Evolutionary conservation across 2,797 vertebrate species (phyloP).

Genomic region (Chelonia mydas): DNA sequence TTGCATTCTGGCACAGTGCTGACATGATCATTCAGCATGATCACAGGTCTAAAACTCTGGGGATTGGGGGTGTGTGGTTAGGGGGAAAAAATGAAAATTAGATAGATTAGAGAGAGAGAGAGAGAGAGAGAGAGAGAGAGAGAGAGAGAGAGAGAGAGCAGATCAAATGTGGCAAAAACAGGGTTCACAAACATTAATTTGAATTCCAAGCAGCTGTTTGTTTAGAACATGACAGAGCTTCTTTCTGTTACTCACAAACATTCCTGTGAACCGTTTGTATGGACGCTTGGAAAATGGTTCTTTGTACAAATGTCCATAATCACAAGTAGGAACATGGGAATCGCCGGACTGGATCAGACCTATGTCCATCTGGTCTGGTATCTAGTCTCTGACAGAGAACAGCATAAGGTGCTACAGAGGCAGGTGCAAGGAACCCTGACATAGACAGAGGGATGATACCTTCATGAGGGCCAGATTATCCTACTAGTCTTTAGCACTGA

Average conservation of each 20-base stretch:
- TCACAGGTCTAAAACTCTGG: background rate
- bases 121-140: no score
- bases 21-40: background rate
- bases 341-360: background rate
- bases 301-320: background rate
- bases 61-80: background rate
- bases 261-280: background rate
- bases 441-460: background rate
- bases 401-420: background rate
- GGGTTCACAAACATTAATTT: background rate
- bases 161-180: background rate
- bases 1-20: background rate
- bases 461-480: background rate
- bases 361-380: background rate
- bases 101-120: background rate
- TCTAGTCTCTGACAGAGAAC: accelerated
- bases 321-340: background rate
- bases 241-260: slow-evolving; percentile 7
- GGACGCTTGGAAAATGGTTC: slow-evolving; percentile 9
- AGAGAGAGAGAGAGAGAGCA: background rate
- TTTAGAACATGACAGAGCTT: background rate
- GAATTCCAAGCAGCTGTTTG: background rate
- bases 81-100: background rate
- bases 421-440: background rate
- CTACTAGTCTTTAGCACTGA: background rate